Percentiles rank a stretch among this genome's conserved stretches.
phyloP scores from a whole-genome alignment of 1,140 invertebrate genomes.

The Atta colombica region DNA sequence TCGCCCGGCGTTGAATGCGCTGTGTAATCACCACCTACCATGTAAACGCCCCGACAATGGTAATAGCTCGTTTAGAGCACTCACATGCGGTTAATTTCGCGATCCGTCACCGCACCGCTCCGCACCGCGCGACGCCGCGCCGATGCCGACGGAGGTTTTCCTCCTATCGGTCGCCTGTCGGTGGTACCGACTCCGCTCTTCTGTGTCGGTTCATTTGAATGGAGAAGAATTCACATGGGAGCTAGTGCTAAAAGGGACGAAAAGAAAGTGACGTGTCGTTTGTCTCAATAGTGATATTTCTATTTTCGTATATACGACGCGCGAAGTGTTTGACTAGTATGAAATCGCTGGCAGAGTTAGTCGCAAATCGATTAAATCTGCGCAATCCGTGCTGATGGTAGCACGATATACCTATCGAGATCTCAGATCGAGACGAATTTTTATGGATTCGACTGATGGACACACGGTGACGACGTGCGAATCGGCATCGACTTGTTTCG shows the following conservation, averaged over 20 bases:
- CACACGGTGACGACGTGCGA: slow-evolving; percentile 9
- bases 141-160: not conserved
- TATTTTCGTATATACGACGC: not conserved
- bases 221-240: no score
- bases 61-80: slow-evolving; percentile 71
- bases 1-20: slow-evolving; percentile 62
- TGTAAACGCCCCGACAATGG: slow-evolving; percentile 69
- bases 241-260: not conserved
- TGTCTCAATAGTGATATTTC: not conserved
- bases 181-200: not conserved
- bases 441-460: not conserved
- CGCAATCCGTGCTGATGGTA: not conserved
- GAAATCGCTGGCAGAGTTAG: not conserved
- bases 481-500: slow-evolving; percentile 23
- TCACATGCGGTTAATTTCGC: slow-evolving; percentile 72
- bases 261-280: not conserved
- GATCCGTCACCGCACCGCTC: not conserved
- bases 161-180: not conserved
- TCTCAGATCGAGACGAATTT: slow-evolving; percentile 18
- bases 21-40: slow-evolving; percentile 72
- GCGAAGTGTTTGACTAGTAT: no score
- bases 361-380: not conserved
- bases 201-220: not conserved
- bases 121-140: not conserved
- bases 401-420: not conserved